phyloP scores from a whole-genome alignment of 2,113 vertebrate genomes.

The Gavia stellata region DNA sequence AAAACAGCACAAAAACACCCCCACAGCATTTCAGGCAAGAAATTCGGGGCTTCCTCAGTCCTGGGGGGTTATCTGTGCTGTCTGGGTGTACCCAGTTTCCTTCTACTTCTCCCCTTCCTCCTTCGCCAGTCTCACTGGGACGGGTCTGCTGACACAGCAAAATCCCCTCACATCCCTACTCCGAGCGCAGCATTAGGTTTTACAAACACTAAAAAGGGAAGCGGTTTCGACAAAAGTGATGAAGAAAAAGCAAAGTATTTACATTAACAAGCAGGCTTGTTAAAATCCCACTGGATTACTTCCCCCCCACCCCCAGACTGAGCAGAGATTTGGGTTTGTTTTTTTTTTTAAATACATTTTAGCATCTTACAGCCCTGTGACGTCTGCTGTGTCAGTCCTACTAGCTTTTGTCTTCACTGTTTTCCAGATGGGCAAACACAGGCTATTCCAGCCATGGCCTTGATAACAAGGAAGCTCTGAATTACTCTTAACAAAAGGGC shows the following conservation, averaged over 20 bases:
- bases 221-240: background rate
- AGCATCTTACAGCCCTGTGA: background rate
- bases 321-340: background rate
- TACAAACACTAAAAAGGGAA: background rate
- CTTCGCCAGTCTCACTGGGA: background rate
- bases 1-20: background rate
- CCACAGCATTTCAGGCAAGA: background rate
- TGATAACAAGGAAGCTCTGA: conserved; percentile 33
- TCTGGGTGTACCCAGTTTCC: background rate
- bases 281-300: background rate
- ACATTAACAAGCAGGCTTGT: background rate
- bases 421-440: conserved; percentile 31
- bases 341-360: background rate
- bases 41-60: background rate
- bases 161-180: background rate
- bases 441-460: background rate
- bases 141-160: background rate
- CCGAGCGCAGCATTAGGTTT: accelerated
- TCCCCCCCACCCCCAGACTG: too few relatives aligned
- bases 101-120: conserved; percentile 1
- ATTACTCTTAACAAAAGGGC: conserved; percentile 42
- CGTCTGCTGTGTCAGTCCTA: background rate
- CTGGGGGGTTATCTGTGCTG: background rate
- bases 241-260: background rate
- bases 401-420: conserved; percentile 24